phyloP scores from a whole-genome alignment of 2,888 invertebrate genomes.

The Erebia ligea region DNA sequence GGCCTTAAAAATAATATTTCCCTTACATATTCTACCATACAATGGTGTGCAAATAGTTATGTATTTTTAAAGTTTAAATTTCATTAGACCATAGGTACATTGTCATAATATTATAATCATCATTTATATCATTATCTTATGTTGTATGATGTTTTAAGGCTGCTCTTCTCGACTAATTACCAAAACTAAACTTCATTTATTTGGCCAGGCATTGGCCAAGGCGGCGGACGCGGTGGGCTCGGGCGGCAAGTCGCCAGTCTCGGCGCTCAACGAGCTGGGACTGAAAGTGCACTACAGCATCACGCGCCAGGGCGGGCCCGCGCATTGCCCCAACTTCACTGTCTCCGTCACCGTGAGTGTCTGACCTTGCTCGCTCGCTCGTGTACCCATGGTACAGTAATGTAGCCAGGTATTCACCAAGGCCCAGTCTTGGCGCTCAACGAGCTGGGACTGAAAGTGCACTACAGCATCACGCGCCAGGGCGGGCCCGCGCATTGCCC shows the following conservation, averaged over 20 bases:
- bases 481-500: background rate
- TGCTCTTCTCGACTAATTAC: too few relatives aligned
- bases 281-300: slow-evolving; percentile 90
- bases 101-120: too few relatives aligned
- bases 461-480: background rate
- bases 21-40: too few relatives aligned
- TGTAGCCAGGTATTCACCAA: background rate
- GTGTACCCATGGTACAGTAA: background rate
- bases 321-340: slow-evolving; percentile 94
- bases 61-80: too few relatives aligned
- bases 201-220: slow-evolving; percentile 51
- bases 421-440: background rate
- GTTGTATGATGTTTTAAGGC: too few relatives aligned
- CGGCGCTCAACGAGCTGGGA: slow-evolving; percentile 92
- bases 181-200: background rate
- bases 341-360: slow-evolving; percentile 49
- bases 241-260: slow-evolving; percentile 80
- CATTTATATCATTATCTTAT: too few relatives aligned
- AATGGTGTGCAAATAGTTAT: too few relatives aligned
- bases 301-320: slow-evolving; percentile 89
- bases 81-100: too few relatives aligned
- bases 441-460: background rate
- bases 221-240: background rate
- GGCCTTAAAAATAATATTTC: too few relatives aligned
- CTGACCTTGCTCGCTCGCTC: background rate